These are phyloP conservation scores for Caenorhabditis brenneri DNA, from an alignment of 1,140 invertebrate genomes.

Conservation along the genomic window DNA sequence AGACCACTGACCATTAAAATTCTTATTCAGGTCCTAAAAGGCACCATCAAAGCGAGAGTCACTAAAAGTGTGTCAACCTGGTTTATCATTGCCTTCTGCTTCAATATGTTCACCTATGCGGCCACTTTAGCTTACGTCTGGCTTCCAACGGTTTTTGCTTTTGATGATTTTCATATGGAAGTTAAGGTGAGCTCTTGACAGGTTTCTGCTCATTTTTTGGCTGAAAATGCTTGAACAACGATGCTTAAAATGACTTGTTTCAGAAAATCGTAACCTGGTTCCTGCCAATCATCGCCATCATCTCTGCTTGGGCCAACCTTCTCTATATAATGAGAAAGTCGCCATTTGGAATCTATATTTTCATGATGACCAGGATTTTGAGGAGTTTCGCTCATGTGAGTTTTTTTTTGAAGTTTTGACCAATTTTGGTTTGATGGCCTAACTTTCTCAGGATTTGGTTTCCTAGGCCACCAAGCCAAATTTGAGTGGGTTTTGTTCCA, in stretches of 20 bases:
- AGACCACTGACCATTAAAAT: neutral
- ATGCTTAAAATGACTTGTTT: too few species aligned
- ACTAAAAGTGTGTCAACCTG: slow-evolving; percentile 23
- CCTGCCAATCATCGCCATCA: slow-evolving; percentile 52
- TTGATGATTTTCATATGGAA: slow-evolving; percentile 48
- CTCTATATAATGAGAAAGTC: slow-evolving; percentile 52
- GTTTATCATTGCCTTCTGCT: slow-evolving; percentile 49
- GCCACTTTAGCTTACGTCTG: slow-evolving; percentile 51
- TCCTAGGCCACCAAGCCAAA: too few species aligned
- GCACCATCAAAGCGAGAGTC: slow-evolving; percentile 47
- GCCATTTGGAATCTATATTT: slow-evolving; percentile 54
- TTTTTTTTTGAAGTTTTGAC: too few species aligned
- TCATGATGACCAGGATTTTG: slow-evolving; percentile 54
- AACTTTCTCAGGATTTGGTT: too few species aligned
- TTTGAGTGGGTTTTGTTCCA: too few species aligned
- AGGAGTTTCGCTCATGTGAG: slow-evolving; percentile 48
- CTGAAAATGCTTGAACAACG: too few species aligned
- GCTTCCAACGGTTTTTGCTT: slow-evolving; percentile 43
- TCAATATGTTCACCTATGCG: slow-evolving; percentile 49
- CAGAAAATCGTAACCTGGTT: slow-evolving; percentile 49
- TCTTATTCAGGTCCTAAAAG: slow-evolving; percentile 53
- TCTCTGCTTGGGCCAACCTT: slow-evolving; percentile 53
- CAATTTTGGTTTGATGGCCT: too few species aligned
- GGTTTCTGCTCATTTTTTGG: too few species aligned
- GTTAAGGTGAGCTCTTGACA: too few species aligned